Evolutionary conservation across 2,888 invertebrate species (phyloP).

Genomic region (Tricholauxania praeusta): DNA sequence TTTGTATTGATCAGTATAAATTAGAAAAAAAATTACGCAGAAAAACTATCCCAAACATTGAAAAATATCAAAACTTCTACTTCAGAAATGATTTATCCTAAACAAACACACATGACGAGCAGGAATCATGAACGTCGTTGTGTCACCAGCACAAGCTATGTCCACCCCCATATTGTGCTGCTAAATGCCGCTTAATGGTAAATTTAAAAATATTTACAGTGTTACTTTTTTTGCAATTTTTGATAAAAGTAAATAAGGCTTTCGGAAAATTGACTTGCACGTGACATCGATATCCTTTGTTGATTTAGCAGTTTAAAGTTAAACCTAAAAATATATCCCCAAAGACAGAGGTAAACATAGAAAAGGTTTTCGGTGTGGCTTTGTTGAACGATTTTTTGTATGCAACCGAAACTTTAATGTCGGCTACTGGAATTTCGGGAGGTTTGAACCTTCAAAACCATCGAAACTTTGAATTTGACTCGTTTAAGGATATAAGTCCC

Average conservation of each 20-base stretch:
- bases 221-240: conserved; percentile 10
- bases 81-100: conserved; percentile 16
- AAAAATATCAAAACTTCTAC: no score
- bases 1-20: no score
- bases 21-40: no score
- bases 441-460: no score
- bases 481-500: no score
- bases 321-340: conserved; percentile 3
- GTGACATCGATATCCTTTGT: conserved; percentile 27
- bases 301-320: conserved; percentile 16
- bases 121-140: background rate
- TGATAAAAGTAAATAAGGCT: background rate
- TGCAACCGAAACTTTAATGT: no score
- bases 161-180: background rate
- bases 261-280: conserved; percentile 18
- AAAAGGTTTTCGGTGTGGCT: background rate
- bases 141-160: conserved; percentile 3
- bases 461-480: no score
- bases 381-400: no score
- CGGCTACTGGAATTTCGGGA: no score
- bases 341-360: background rate
- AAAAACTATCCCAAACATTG: no score
- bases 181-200: conserved; percentile 27
- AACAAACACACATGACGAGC: conserved; percentile 26
- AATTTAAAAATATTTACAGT: conserved; percentile 28